Evolutionary conservation across 2,888 invertebrate genomes (phyloP), one percentile per base, ranked within the genome.

Genomic region (Seira ritae): DNA sequence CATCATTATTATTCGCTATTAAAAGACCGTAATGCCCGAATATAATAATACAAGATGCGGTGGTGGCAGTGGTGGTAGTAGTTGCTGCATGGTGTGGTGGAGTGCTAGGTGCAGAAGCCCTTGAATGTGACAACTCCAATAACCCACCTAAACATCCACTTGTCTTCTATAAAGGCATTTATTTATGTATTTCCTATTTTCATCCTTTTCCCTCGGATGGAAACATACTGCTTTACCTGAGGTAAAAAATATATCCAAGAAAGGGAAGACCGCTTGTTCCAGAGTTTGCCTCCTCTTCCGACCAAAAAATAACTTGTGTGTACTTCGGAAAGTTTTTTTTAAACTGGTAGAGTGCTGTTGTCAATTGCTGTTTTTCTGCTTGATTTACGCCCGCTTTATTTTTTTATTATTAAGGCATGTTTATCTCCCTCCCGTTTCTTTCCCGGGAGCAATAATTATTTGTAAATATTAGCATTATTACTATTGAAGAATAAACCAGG

Each of bases 81-180:
- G 55, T 24, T 70, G 12, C 50, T 69, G 42, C 55, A 37, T 31
- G 20, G 55, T 17, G 10, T 19, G 23, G 46, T 24, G 65, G 15
- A 62, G 62, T 55, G 62, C 31, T 60, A 19, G 20, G 42, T 22
- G 0, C 46, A 22, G 10, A n/a, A 55, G 60, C 65, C 37, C 73
- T 74, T 74, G 73, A 74, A 74, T 74, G 73, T 74, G 73, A 74
- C 73, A 74, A 74, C 73, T 74, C 65, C 73, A 74, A 74, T 37
- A 74, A 65, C 65, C 73, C 62, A 74, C 65, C 73, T 55, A 55
- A 55, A 55, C 55, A 55, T 55, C 55, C 55, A 55, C 55, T 55
- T 55, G 55, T 55, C 55, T 55, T 55, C 42, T 55, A 55, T 55
- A 55, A 55, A 55, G 17, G 55, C 55, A 55, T 55, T 55, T 55